Percentiles rank a stretch among this genome's conserved stretches.
Evolutionary conservation across 2,797 vertebrate species (phyloP).

Genomic region (Enteromius radiatus): DNA sequence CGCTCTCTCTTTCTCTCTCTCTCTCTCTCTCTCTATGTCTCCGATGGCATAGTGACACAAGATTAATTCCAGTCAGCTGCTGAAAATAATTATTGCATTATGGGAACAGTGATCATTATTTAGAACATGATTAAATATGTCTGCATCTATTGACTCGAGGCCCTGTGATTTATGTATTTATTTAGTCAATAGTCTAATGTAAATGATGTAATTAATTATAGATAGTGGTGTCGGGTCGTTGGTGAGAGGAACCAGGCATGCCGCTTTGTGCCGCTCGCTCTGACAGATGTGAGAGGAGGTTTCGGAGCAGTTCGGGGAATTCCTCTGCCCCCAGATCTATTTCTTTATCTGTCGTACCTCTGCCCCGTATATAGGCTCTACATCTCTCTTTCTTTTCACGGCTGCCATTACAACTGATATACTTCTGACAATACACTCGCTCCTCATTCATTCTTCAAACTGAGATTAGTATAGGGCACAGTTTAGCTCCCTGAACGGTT

Average conservation of each 20-base stretch:
- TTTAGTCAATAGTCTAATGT: conserved; percentile 98
- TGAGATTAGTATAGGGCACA: conserved; percentile 43
- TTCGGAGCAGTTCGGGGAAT: conserved; percentile 85
- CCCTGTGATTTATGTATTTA: conserved; percentile 97
- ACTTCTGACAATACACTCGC: conserved; percentile 55
- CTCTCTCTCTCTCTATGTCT: conserved; percentile 32
- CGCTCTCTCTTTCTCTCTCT: conserved; percentile 31
- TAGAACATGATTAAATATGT: conserved; percentile 99
- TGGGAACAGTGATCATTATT: conserved; percentile 97
- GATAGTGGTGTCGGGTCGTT: conserved; percentile 93
- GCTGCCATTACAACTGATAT: conserved; percentile 54
- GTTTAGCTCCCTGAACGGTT: conserved; percentile 41
- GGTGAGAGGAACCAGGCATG: conserved; percentile 87
- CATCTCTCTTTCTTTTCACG: conserved; percentile 25
- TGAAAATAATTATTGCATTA: conserved; percentile 96
- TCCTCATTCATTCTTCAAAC: conserved; percentile 57
- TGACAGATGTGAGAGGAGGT: conserved; percentile 86
- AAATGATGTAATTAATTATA: conserved; percentile 99
- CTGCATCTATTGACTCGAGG: conserved; percentile 91
- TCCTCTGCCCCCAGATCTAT: conserved; percentile 82
- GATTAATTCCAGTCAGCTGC: conserved; percentile 94
- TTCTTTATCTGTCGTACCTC: conserved; percentile 69
- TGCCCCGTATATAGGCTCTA: conserved; percentile 53
- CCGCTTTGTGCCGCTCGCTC: conserved; percentile 76
- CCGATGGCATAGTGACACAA: conserved; percentile 75